These are phyloP conservation scores for Nematolebias whitei DNA, from an alignment of 2,113 vertebrate species.

Conservation along the genomic window DNA sequence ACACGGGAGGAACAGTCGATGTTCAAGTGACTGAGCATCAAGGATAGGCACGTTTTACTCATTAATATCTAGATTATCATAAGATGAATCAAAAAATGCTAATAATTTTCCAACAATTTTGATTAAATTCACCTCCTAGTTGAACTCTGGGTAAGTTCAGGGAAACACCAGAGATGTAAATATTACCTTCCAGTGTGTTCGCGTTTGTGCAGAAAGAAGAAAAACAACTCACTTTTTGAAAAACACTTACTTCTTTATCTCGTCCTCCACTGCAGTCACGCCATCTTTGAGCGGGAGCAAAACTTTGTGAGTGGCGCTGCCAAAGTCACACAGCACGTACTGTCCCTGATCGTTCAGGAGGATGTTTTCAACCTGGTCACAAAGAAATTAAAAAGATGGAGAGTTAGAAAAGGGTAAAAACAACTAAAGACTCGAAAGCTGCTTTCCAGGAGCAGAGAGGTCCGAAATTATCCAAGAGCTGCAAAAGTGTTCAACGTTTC, in stretches of 20 bases:
- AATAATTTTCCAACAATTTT: too few species aligned
- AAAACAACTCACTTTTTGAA: too few species aligned
- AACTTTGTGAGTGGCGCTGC: constrained; percentile 93
- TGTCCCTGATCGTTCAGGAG: constrained; percentile 91
- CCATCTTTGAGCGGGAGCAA: constrained; percentile 93
- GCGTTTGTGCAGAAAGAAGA: neutral
- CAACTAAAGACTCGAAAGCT: neutral
- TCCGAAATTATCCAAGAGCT: too few species aligned
- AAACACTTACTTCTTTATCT: constrained; percentile 92
- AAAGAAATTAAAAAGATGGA: neutral
- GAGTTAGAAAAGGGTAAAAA: neutral
- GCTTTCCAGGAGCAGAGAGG: too few species aligned
- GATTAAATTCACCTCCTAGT: too few species aligned
- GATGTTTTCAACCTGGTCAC: constrained; percentile 95
- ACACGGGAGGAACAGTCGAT: constrained; percentile 6
- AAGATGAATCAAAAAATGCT: too few species aligned
- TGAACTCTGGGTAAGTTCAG: neutral
- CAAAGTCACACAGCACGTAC: constrained; percentile 97
- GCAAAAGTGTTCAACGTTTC: too few species aligned
- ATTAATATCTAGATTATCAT: too few species aligned
- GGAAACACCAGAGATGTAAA: neutral
- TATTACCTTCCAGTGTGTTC: neutral
- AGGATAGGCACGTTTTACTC: neutral
- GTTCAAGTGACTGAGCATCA: neutral
- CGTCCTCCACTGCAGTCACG: constrained; percentile 93